These are phyloP conservation scores for Glyphotaelius pellucidus DNA, from an alignment of 2,888 invertebrate genomes.

Conservation along the genomic window DNA sequence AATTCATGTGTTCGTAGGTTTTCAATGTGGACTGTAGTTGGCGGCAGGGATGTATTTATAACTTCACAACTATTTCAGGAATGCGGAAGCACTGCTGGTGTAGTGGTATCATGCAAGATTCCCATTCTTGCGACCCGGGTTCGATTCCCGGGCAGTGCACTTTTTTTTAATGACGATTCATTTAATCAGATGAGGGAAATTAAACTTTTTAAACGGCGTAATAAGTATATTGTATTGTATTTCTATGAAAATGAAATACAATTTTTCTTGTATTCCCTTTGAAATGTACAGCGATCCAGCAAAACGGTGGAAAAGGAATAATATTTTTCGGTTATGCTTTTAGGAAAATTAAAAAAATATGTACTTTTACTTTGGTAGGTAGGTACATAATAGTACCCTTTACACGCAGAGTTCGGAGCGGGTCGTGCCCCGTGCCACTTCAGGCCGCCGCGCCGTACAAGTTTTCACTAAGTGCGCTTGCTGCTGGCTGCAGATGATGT, in stretches of 20 bases:
- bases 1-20: neutral
- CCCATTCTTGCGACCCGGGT: slow-evolving; percentile 98
- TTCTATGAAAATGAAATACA: neutral
- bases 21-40: neutral
- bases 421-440: too few species aligned
- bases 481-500: too few species aligned
- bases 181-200: neutral
- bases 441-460: too few species aligned
- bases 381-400: too few species aligned
- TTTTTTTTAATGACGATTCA: slow-evolving; percentile 68
- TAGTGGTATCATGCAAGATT: slow-evolving; percentile 99
- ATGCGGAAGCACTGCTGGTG: slow-evolving; percentile 91
- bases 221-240: too few species aligned
- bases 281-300: neutral
- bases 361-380: too few species aligned
- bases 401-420: too few species aligned
- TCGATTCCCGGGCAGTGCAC: slow-evolving; percentile 96
- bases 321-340: too few species aligned
- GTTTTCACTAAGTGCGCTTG: too few species aligned
- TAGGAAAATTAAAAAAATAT: too few species aligned
- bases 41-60: neutral
- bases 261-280: neutral
- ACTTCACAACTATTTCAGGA: neutral
- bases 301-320: neutral
- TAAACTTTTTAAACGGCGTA: too few species aligned